Evolutionary conservation across 2,888 invertebrate species (phyloP), one percentile per base, ranked within the genome.

Genomic region (Gnatocerus cornutus): DNA sequence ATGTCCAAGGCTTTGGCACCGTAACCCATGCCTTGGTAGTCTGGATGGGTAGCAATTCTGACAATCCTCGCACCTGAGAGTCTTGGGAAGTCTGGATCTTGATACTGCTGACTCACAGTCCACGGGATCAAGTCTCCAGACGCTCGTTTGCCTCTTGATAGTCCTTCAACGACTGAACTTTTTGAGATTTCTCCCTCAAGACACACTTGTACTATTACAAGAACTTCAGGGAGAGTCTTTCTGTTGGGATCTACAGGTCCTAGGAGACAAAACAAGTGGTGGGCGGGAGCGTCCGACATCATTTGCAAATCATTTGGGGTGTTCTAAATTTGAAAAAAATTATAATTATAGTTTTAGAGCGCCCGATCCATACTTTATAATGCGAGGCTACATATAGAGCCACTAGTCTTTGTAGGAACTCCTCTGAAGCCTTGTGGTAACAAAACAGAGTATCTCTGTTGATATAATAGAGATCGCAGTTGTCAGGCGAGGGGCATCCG

Each of bases 11-110:
- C 97, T 64, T 94, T 89, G 69, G 91, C 91, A 3, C 99, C 99
- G 84, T 99, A 99, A 0, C 99, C 99, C 98, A 98, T 98, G 93
- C 93, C 88, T 84, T 98, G 97, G 84, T 98, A 98, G 75, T 97
- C 96, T 0, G 99, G 99, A 88, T 99, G 98, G 0, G 99, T 98
- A 4, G 99, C 99, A 74, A 99, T 97, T 73, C 99, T 89, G 0
- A 99, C 96, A 71, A 99, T 89, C 71, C 99, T 89, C 0, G 95
- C 96, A 0, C 99, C 99, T 30, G 91, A 87, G 0, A 99, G 87
- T 64, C 92, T 90, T 0, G 98, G 96, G 85, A 99, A 99, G 83
- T 98, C 94, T 70, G 91, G 89, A 84, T 99, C 98, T 61, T 96
- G 95, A 85, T 93, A 98, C 85, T 99, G 98, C 81, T 99, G 98